A percentile compares a stretch with the other conserved stretches of the same genome.
Evolutionary conservation across 2,888 invertebrate genomes (phyloP).

Genomic region (Pyrrhosoma nymphula): DNA sequence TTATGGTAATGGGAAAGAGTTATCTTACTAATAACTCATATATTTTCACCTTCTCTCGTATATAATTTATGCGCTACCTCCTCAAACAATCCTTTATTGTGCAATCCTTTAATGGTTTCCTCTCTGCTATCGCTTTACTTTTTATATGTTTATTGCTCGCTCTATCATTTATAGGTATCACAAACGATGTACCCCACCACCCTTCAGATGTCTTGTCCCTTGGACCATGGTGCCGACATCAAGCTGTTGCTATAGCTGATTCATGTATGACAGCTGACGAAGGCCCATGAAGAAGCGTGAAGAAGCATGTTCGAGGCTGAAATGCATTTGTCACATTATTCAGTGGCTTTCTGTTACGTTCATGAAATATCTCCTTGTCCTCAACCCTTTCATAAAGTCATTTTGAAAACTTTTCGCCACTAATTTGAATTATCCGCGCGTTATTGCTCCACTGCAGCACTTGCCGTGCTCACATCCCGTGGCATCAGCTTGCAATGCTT

Average conservation of each 20-base stretch:
- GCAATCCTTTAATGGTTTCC: too few species aligned
- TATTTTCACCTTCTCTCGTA: too few species aligned
- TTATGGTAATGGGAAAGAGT: too few species aligned
- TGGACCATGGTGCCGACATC: background rate
- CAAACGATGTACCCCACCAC: too few species aligned
- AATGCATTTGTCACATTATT: background rate
- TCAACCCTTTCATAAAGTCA: background rate
- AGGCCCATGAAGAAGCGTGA: background rate
- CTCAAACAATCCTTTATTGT: too few species aligned
- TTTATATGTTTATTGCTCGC: too few species aligned
- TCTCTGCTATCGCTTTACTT: too few species aligned
- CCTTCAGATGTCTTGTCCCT: background rate
- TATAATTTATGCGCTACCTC: too few species aligned
- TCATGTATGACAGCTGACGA: background rate
- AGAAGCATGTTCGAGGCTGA: background rate
- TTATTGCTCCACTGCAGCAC: background rate
- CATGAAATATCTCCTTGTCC: too few species aligned
- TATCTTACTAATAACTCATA: too few species aligned
- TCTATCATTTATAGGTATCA: too few species aligned
- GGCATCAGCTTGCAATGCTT: background rate
- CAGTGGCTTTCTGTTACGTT: too few species aligned
- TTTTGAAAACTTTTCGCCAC: background rate
- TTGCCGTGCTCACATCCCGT: background rate
- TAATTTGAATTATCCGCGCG: background rate
- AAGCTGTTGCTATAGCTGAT: background rate